These are phyloP conservation scores for Elgaria multicarinata DNA, from an alignment of 2,113 vertebrate genomes.

Conservation along the genomic window DNA sequence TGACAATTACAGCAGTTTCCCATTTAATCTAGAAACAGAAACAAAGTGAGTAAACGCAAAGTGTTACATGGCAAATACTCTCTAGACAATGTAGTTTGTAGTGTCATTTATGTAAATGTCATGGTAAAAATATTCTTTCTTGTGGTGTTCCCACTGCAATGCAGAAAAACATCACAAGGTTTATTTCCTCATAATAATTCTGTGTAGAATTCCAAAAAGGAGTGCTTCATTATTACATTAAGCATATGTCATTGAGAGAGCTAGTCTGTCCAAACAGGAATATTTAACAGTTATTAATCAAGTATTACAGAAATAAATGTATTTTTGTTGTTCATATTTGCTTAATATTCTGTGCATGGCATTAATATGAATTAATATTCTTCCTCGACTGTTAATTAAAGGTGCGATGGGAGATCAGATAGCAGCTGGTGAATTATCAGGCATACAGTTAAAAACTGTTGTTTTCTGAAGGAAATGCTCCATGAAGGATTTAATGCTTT, in stretches of 20 bases:
- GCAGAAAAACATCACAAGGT: neutral
- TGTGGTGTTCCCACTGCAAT: neutral
- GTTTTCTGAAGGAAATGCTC: conserved; percentile 25
- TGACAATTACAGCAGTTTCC: neutral
- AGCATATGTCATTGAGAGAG: neutral
- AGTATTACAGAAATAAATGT: neutral
- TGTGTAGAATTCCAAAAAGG: conserved; percentile 7
- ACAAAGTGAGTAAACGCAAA: neutral
- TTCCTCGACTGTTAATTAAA: conserved; percentile 34
- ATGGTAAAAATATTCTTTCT: neutral
- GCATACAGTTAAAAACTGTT: conserved; percentile 9
- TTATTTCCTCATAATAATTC: neutral
- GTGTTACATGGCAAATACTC: neutral
- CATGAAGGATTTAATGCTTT: neutral
- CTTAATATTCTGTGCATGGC: conserved; percentile 30
- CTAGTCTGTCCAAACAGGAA: neutral
- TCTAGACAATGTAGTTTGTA: neutral
- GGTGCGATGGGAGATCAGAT: conserved; percentile 2
- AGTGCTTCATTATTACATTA: neutral
- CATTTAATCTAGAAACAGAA: neutral
- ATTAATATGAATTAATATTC: conserved; percentile 24
- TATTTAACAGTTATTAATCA: conserved; percentile 3
- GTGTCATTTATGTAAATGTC: neutral
- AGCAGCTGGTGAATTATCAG: conserved; percentile 13
- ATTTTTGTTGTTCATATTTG: neutral